Evolutionary conservation across 2,888 invertebrate species (phyloP), one percentile per base, ranked within the genome.

Genomic region (Drosophila mercatorum): DNA sequence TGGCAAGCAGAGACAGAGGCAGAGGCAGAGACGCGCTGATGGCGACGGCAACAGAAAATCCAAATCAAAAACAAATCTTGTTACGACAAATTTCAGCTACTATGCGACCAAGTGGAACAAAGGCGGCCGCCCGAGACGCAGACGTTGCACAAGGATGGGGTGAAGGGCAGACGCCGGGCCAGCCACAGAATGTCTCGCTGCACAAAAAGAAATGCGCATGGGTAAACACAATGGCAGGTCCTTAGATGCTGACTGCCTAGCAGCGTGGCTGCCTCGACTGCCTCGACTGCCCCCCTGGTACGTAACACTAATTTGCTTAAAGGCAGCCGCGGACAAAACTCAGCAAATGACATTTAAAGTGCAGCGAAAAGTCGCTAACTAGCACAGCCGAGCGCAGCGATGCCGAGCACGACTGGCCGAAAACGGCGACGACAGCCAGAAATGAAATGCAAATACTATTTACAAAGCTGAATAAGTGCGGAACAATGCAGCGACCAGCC

Each of bases 361-460:
- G 84, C 84, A 87, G 84, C 81, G 84, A 84, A 81, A 87, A 84
- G 80, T 87, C 84, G 84, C 82, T 81, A 84, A 84, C 84, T 84
- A 80, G 84, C 73, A 69, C 81, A 68, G 60, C 60, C 17, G 26
- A 34, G 41, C 44, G 43, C 0, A 28, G n/a, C 31, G 31, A 49
- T 11, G 49, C n/a, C 8, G 47, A 43, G 12, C 22, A 36, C 62
- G 41, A 31, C 61, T 43, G 63, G 43, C 41, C 51, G 12, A 63
- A 64, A 66, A 58, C 52, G 8, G 28, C 31, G 49, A 68, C 73
- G 61, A 65, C 66, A 67, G 69, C 62, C 60, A 55, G 73, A 81
- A 86, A 80, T 86, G 72, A 84, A 86, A 87, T 81, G 87, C 82
- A 84, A 84, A 81, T 81, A 84, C 71, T 78, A 81, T 84, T 84